These are phyloP conservation scores for Merodon equestris DNA, from an alignment of 2,888 invertebrate genomes.

Conservation along the genomic window DNA sequence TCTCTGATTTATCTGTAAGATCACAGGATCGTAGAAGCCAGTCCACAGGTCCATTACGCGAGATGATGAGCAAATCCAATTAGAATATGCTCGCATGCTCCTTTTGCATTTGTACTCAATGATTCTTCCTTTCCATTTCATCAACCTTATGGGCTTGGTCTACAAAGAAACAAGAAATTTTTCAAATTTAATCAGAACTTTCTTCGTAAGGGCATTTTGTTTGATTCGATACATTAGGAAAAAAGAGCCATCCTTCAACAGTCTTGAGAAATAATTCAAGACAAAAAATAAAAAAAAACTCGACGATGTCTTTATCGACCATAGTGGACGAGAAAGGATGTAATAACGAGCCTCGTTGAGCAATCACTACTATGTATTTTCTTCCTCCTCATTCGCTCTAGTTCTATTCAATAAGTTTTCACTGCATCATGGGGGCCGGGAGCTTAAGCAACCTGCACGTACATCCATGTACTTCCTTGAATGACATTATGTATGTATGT, in stretches of 20 bases:
- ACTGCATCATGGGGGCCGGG: constrained; percentile 18
- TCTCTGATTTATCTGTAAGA: too few species aligned
- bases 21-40: too few species aligned
- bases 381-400: constrained; percentile 11
- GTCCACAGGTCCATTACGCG: too few species aligned
- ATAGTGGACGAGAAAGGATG: constrained; percentile 68
- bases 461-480: constrained; percentile 4
- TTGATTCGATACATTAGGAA: too few species aligned
- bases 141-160: too few species aligned
- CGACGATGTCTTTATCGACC: constrained; percentile 31
- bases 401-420: constrained; percentile 44
- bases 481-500: constrained; percentile 45
- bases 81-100: too few species aligned
- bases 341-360: constrained; percentile 73
- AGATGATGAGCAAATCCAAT: too few species aligned
- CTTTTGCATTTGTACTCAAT: too few species aligned
- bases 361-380: constrained; percentile 58
- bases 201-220: constrained; percentile 5
- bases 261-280: constrained; percentile 13
- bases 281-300: constrained; percentile 1
- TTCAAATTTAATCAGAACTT: constrained; percentile 16
- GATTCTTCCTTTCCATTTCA: too few species aligned
- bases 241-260: constrained; percentile 4
- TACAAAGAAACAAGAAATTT: neutral
- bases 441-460: constrained; percentile 15